These are phyloP conservation scores for Pampusana beccarii DNA, from an alignment of 2,113 vertebrate genomes.

Conservation along the genomic window DNA sequence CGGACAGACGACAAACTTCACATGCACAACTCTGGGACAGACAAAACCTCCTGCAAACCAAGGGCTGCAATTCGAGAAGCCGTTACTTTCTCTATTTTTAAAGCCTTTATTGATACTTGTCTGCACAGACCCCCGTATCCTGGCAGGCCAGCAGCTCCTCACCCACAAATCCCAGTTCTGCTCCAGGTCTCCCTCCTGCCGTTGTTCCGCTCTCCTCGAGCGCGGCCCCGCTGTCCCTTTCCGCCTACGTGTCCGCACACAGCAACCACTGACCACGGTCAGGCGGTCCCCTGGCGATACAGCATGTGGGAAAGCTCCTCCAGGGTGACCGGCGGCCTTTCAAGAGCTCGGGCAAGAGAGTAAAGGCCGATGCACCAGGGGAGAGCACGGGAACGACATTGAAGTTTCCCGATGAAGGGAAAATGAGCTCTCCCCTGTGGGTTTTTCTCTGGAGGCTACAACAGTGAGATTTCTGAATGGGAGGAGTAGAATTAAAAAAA, in stretches of 20 bases:
- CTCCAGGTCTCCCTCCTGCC: background rate
- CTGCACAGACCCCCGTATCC: background rate
- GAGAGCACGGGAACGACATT: background rate
- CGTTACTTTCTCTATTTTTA: background rate
- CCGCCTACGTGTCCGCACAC: background rate
- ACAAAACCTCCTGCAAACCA: background rate
- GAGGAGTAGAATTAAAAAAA: background rate
- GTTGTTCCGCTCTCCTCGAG: background rate
- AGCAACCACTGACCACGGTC: background rate
- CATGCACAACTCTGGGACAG: rapidly evolving
- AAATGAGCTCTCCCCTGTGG: background rate
- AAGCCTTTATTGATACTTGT: background rate
- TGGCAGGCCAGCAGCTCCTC: background rate
- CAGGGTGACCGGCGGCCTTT: background rate
- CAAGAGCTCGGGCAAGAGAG: background rate
- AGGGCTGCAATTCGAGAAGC: background rate
- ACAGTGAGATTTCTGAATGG: background rate
- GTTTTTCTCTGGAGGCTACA: background rate
- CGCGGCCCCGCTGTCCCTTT: background rate
- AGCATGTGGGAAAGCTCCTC: conserved; percentile 60
- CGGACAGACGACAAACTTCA: background rate
- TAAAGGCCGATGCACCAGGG: conserved; percentile 22
- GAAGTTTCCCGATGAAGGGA: background rate
- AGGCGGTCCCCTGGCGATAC: conserved; percentile 4
- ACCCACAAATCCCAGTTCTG: background rate